Percentiles rank a stretch among this genome's conserved stretches.
phyloP scores from a whole-genome alignment of 2,113 vertebrate species.

The Tretioscincus oriximinensis region DNA sequence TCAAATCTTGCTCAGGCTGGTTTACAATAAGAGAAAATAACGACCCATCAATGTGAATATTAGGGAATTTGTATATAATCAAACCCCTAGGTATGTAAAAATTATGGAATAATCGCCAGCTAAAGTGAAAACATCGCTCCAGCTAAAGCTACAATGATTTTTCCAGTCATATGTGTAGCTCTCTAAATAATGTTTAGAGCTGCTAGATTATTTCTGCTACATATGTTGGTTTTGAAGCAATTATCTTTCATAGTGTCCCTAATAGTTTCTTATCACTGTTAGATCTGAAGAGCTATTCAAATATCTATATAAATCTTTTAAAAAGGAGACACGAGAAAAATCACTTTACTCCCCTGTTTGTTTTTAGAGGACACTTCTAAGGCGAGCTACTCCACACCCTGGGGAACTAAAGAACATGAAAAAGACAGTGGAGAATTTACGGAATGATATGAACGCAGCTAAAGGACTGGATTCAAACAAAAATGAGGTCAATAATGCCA shows the following conservation, averaged over 20 bases:
- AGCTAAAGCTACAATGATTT: neutral
- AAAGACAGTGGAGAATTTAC: constrained; percentile 92
- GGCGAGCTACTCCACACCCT: constrained; percentile 94
- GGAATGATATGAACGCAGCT: constrained; percentile 94
- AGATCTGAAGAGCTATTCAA: constrained; percentile 42
- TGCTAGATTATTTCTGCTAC: neutral
- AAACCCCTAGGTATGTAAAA: neutral
- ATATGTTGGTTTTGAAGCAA: neutral
- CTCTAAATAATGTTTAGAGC: neutral
- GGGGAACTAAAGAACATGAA: constrained; percentile 96
- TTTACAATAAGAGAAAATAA: no score
- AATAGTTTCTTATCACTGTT: constrained; percentile 35
- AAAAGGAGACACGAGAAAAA: constrained; percentile 43
- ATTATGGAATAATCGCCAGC: neutral
- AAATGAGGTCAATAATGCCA: constrained; percentile 96
- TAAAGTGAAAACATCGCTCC: neutral
- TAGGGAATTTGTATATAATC: neutral
- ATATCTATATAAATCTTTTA: neutral
- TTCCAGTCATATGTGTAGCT: neutral
- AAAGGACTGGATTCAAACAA: constrained; percentile 99
- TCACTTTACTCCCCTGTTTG: constrained; percentile 61
- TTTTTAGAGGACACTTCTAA: constrained; percentile 85
- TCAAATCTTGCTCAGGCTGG: neutral
- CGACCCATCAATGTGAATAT: no score
- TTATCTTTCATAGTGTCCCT: neutral